These are phyloP conservation scores for Bungarus multicinctus DNA, from an alignment of 2,113 vertebrate genomes.

Conservation along the genomic window DNA sequence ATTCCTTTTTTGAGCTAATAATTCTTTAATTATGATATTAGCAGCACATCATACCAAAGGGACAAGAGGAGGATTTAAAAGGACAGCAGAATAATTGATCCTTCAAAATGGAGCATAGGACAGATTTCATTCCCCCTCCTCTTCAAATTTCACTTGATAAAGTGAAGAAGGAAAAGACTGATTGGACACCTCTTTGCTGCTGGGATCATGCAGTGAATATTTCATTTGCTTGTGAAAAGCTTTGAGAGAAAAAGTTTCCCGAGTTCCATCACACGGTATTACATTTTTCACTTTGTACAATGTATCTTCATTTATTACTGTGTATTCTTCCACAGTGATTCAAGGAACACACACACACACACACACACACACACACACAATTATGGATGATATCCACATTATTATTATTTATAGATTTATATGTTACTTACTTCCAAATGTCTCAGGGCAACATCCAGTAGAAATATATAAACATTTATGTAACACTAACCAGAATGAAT, in stretches of 20 bases:
- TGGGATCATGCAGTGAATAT: slow-evolving; percentile 18
- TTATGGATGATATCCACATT: not conserved
- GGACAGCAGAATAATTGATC: slow-evolving; percentile 24
- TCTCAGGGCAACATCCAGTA: not conserved
- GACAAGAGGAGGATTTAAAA: slow-evolving; percentile 25
- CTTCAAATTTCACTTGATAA: slow-evolving; percentile 45
- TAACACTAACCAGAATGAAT: not conserved
- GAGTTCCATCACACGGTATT: not conserved
- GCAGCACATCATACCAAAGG: slow-evolving; percentile 31
- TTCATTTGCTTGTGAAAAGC: slow-evolving; percentile 40
- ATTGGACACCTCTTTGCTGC: slow-evolving; percentile 37
- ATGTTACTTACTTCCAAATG: not conserved
- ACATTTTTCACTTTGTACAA: not conserved
- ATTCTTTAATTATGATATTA: slow-evolving; percentile 38
- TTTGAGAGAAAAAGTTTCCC: not conserved
- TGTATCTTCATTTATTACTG: not conserved
- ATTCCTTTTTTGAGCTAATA: slow-evolving; percentile 44
- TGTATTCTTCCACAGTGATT: slow-evolving; percentile 11
- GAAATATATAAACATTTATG: not conserved
- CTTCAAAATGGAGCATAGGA: slow-evolving; percentile 29
- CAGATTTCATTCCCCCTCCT: slow-evolving; percentile 29
- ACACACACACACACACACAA: not conserved
- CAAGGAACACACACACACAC: not conserved
- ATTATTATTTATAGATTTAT: not conserved
- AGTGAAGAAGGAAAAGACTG: slow-evolving; percentile 27